Conservation (phyloP, 1,140 invertebrate species). For the Helicoverpa armigera region DNA sequence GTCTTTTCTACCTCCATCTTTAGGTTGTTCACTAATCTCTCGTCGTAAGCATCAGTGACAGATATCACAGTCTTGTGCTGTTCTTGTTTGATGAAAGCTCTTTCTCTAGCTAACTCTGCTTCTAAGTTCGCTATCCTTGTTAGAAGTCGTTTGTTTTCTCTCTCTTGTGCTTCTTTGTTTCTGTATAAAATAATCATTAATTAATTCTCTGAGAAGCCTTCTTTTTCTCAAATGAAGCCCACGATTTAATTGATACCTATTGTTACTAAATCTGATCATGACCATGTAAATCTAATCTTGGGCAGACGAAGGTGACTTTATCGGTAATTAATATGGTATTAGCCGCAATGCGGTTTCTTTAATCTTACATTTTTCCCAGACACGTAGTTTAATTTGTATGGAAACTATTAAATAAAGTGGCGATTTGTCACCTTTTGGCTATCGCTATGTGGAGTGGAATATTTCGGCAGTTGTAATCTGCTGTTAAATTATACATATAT, state of each 20-base stretch:
- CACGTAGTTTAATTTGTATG: too few species aligned
- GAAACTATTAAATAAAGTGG: too few species aligned
- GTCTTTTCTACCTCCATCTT: conserved; percentile 92
- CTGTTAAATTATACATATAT: too few species aligned
- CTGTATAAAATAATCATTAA: conserved; percentile 69
- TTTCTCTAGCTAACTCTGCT: conserved; percentile 91
- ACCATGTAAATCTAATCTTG: conserved; percentile 3
- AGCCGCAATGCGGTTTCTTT: neutral
- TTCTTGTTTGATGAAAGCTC: conserved; percentile 87
- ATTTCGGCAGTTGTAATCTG: too few species aligned
- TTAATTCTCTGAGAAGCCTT: neutral
- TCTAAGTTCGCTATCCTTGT: conserved; percentile 93
- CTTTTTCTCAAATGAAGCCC: too few species aligned
- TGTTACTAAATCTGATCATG: neutral
- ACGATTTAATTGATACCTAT: neutral
- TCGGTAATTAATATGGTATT: neutral
- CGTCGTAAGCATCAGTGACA: conserved; percentile 86
- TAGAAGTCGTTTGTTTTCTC: conserved; percentile 94
- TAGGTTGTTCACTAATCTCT: conserved; percentile 88
- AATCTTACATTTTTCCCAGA: too few species aligned
- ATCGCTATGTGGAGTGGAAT: too few species aligned
- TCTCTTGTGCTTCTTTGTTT: conserved; percentile 94
- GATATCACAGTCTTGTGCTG: conserved; percentile 88
- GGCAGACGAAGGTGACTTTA: neutral
- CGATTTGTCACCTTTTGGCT: neutral